Percentiles rank a stretch among this genome's conserved stretches.
phyloP scores from a whole-genome alignment of 1,140 invertebrate species.

The Macrocentrus cingulum region DNA sequence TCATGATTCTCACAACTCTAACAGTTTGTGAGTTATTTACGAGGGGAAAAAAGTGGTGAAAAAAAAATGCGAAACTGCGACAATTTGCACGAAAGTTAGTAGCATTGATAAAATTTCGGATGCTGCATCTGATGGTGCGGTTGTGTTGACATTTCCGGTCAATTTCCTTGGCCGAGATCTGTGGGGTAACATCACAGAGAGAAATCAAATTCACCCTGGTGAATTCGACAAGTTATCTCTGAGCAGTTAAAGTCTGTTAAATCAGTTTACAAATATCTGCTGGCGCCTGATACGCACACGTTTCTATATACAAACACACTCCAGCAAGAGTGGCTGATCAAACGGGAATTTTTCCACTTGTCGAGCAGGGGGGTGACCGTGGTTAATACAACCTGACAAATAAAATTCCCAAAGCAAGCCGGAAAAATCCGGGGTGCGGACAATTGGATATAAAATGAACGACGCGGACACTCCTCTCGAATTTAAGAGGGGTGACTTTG shows the following conservation, averaged over 20 bases:
- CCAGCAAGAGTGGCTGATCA: neutral
- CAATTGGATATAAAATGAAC: constrained; percentile 11
- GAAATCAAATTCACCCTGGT: neutral
- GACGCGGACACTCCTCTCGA: neutral
- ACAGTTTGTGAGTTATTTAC: too few species aligned
- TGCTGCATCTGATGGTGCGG: neutral
- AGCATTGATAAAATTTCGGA: neutral
- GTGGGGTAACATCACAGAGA: neutral
- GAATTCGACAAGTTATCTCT: neutral
- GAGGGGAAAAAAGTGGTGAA: too few species aligned
- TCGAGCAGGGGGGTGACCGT: neutral
- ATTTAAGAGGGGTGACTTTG: constrained; percentile 2
- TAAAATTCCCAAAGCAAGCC: neutral
- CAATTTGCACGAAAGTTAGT: too few species aligned
- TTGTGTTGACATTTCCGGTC: constrained; percentile 13
- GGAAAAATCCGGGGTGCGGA: neutral
- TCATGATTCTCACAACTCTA: too few species aligned
- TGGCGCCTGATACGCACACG: too few species aligned
- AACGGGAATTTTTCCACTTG: neutral
- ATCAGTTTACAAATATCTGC: too few species aligned
- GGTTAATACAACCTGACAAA: neutral
- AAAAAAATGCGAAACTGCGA: too few species aligned
- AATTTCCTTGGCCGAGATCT: constrained; percentile 4
- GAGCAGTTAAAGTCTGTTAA: too few species aligned
- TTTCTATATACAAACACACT: too few species aligned